These are phyloP conservation scores for Lasioglossum malachurum DNA, from an alignment of 2,888 invertebrate species.

Conservation along the genomic window DNA sequence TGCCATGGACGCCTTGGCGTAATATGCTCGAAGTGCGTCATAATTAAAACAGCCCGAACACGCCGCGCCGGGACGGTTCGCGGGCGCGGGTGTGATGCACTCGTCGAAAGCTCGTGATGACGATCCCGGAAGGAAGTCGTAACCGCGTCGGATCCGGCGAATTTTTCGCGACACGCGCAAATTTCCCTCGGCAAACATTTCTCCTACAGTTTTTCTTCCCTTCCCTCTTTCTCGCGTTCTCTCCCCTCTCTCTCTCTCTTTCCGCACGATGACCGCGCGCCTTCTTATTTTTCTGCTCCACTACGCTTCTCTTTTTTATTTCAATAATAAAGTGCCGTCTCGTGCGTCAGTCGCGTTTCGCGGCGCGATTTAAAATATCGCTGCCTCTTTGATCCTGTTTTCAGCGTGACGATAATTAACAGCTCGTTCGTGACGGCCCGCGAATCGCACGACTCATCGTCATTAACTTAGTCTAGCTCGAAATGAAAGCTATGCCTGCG, in stretches of 20 bases:
- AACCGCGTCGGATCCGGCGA: neutral
- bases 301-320: neutral
- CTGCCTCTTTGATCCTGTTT: conserved; percentile 22
- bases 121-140: conserved; percentile 48
- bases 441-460: conserved; percentile 20
- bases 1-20: conserved; percentile 53
- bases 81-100: conserved; percentile 14
- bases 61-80: neutral
- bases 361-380: conserved; percentile 18
- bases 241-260: too few species aligned
- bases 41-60: conserved; percentile 62
- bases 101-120: conserved; percentile 49
- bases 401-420: conserved; percentile 35
- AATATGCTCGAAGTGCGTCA: conserved; percentile 69
- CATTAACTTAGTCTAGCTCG: neutral
- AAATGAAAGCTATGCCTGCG: neutral
- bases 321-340: conserved; percentile 6
- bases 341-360: conserved; percentile 39
- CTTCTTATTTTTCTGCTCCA: neutral
- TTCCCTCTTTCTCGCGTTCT: neutral
- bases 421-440: neutral
- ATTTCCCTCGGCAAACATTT: neutral
- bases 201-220: neutral
- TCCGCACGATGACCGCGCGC: neutral
- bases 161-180: conserved; percentile 5